Percentiles rank a stretch among this genome's conserved stretches.
These are phyloP conservation scores for Lytechinus variegatus DNA, from an alignment of 35 echinoderm and acorn worm genomes.

Conservation along the genomic window DNA sequence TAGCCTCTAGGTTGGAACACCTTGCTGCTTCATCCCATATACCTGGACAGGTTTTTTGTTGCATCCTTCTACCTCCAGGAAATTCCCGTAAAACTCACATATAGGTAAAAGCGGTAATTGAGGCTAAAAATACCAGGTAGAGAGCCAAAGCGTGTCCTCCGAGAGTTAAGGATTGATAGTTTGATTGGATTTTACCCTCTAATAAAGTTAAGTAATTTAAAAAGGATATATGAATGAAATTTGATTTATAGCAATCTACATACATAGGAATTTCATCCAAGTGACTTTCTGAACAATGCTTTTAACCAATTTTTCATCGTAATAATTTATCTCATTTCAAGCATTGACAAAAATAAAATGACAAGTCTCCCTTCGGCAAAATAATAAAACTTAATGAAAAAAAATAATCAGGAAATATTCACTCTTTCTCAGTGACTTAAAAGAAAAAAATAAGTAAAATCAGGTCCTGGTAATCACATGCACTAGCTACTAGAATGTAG, in stretches of 20 bases:
- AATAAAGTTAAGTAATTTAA: not conserved
- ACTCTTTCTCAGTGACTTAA: too few relatives aligned
- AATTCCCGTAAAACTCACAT: not conserved
- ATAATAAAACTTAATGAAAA: too few relatives aligned
- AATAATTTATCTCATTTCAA: not conserved
- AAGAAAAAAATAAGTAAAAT: too few relatives aligned
- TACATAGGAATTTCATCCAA: not conserved
- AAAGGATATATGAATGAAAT: not conserved
- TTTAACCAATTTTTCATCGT: not conserved
- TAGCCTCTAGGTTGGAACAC: not conserved
- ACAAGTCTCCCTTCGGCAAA: not conserved
- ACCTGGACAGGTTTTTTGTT: not conserved
- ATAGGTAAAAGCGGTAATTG: not conserved
- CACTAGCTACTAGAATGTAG: too few relatives aligned
- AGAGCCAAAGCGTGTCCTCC: not conserved
- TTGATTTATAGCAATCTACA: not conserved
- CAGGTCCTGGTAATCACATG: too few relatives aligned
- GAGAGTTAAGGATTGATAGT: not conserved
- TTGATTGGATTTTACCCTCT: not conserved
- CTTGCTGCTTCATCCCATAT: not conserved
- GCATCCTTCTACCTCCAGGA: not conserved
- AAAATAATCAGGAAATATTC: too few relatives aligned
- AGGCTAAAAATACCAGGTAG: not conserved
- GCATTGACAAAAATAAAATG: not conserved
- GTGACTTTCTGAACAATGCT: not conserved